Base-by-base conservation (phyloP, 2,113 vertebrate genomes). In the Sclerurus mexicanus region DNA sequence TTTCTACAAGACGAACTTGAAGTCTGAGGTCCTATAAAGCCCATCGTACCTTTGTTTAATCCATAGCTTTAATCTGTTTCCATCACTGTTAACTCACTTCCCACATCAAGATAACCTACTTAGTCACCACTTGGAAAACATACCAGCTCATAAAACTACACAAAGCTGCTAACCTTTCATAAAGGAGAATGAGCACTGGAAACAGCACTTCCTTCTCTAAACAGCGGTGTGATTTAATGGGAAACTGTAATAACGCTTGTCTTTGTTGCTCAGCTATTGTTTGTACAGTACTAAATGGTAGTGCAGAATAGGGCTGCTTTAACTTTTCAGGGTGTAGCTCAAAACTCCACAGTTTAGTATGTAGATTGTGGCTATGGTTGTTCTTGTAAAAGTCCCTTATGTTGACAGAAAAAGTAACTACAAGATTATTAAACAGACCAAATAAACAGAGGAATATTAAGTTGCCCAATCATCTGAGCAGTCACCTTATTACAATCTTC, bases 51-150 rank as follows among this genome's bases (percentile, higher is more conserved):
- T 94, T 78, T 58, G 59, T 95, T 96, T 94, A 96, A 81, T 81
- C 58, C 60, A 44, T 76, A 35, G 49, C 53, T 89, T 91, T 87
- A 77, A 60, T 89, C 79, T 62, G 42, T 69, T 95, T 85, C 80
- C 67, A 68, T 93, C 58, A 40, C 72, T 53, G 58, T 82, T 58
- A 62, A 72, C 42, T 81, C 76, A 59, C 12, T 95, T 93, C 78
- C 91, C 69, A 89, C 81, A 55, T 25, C 1, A 5, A 72, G 95
- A 87, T 79, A 94, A 73, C 67, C 74, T 68, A 59, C 77, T 90
- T 86, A 69, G 85, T 72, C 90, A 94, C 89, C 59, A 31, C 63
- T 85, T 94, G 84, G 96, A 95, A 93, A 96, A 90, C 52, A 35
- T 9, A 88, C 30, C 0, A 1, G 92, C 89, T 96, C 83, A 46